phyloP scores from a whole-genome alignment of 2,113 vertebrate species.

The Cygnus buccinator region DNA sequence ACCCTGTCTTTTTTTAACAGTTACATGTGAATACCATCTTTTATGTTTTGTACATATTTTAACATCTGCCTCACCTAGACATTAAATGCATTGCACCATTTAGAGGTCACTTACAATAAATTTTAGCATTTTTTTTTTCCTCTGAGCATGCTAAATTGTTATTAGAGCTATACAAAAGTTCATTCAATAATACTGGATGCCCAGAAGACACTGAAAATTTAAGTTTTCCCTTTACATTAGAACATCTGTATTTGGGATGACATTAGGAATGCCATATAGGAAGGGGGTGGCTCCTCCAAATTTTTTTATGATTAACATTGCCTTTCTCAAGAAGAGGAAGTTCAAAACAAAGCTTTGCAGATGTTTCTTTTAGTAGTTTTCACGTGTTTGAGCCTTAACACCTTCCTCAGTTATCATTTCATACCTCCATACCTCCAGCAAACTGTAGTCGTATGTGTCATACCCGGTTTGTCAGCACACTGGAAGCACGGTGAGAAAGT shows the following conservation, averaged over 20 bases:
- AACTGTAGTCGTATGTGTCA: neutral
- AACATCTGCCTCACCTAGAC: neutral
- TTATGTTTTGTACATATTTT: neutral
- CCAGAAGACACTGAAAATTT: neutral
- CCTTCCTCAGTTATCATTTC: neutral
- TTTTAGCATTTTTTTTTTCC: neutral
- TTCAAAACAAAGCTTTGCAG: neutral
- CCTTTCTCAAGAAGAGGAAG: accelerated
- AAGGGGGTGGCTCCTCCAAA: neutral
- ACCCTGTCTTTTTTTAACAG: neutral
- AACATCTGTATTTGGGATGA: neutral
- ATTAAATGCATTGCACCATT: neutral
- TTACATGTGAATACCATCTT: neutral
- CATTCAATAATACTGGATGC: neutral
- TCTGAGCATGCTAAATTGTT: neutral
- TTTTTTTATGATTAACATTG: neutral
- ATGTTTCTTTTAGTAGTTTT: neutral
- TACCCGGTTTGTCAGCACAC: neutral
- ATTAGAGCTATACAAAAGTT: neutral
- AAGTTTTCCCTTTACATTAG: neutral
- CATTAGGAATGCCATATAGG: neutral
- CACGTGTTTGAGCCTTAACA: neutral
- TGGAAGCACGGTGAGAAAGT: neutral
- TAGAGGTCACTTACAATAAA: neutral
- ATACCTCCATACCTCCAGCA: neutral